Evolutionary conservation across 2,113 vertebrate genomes (phyloP).

Genomic region (Plectropomus leopardus): DNA sequence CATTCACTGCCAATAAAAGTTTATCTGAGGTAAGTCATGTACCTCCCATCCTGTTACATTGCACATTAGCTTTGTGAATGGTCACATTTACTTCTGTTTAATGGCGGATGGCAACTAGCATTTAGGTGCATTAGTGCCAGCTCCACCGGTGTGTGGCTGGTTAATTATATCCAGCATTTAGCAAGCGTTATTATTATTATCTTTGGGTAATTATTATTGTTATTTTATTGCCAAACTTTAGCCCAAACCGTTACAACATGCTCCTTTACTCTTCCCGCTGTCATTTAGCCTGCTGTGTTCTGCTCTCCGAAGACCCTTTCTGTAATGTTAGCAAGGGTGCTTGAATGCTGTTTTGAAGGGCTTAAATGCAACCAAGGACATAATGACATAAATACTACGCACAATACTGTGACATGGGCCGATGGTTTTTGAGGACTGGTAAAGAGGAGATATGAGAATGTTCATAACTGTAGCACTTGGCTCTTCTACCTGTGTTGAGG

Average conservation of each 20-base stretch:
- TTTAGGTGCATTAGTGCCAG: too few species aligned
- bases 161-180: too few species aligned
- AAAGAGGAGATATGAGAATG: background rate
- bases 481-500: background rate
- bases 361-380: constrained; percentile 1
- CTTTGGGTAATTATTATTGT: too few species aligned
- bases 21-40: too few species aligned
- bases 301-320: background rate
- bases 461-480: background rate
- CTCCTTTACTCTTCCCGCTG: background rate
- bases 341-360: constrained; percentile 1
- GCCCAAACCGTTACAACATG: background rate
- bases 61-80: too few species aligned
- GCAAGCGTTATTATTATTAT: too few species aligned
- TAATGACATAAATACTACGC: background rate
- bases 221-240: too few species aligned
- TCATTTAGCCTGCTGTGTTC: constrained; percentile 6
- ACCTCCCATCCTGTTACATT: too few species aligned
- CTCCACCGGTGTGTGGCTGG: too few species aligned
- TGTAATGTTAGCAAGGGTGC: background rate
- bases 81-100: too few species aligned
- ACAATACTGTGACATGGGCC: background rate
- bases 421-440: background rate
- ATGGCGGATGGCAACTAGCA: too few species aligned
- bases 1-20: too few species aligned